Percentiles rank a stretch among this genome's conserved stretches.
phyloP scores from a whole-genome alignment of 2,888 invertebrate genomes.

The Oligia strigilis region DNA sequence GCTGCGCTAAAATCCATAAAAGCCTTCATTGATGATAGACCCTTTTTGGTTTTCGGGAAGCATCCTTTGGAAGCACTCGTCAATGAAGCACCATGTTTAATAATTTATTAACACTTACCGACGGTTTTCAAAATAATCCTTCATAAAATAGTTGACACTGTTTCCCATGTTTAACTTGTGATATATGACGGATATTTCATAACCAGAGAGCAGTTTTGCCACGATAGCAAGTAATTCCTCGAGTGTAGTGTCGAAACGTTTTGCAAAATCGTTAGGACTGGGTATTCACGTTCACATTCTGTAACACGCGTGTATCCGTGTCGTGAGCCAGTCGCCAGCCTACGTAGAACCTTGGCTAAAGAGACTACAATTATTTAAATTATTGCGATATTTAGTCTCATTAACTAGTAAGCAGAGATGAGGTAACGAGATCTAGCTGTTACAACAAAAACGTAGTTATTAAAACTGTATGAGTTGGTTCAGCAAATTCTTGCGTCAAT shows the following conservation, averaged over 20 bases:
- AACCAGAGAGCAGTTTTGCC: slow-evolving; percentile 26
- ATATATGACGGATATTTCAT: slow-evolving; percentile 37
- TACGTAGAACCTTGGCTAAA: slow-evolving; percentile 56
- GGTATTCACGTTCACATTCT: slow-evolving; percentile 65
- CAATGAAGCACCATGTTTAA: background rate
- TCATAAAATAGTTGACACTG: background rate
- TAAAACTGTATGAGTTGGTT: too few relatives aligned
- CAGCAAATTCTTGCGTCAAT: background rate
- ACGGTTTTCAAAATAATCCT: background rate
- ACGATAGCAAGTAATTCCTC: slow-evolving; percentile 46
- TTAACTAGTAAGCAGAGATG: slow-evolving; percentile 21
- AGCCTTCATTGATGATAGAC: background rate
- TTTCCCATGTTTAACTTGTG: slow-evolving; percentile 9
- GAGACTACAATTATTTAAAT: slow-evolving; percentile 27
- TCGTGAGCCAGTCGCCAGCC: slow-evolving; percentile 48
- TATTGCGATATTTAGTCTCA: slow-evolving; percentile 32
- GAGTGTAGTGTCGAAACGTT: slow-evolving; percentile 57
- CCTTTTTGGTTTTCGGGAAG: background rate
- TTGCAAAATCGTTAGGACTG: slow-evolving; percentile 61
- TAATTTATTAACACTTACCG: background rate
- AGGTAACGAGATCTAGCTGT: background rate
- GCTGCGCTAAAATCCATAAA: background rate
- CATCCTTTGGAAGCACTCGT: background rate
- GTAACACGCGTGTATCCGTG: slow-evolving; percentile 54
- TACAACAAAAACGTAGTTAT: background rate